These are phyloP conservation scores for Zaprionus kolodkinae DNA, from an alignment of 1,140 invertebrate genomes.

Conservation along the genomic window DNA sequence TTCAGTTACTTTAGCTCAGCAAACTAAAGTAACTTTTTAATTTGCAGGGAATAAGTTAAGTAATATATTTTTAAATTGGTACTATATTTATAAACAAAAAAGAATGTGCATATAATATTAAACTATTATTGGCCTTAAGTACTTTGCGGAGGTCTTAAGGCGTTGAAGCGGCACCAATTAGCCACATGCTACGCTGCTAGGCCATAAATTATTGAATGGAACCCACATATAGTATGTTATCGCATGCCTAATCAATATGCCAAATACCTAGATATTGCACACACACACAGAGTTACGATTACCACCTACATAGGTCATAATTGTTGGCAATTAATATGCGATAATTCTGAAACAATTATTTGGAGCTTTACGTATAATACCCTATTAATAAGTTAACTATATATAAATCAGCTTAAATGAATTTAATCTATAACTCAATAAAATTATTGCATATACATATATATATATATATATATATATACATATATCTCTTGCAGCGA, in stretches of 20 bases:
- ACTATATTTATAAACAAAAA: too few species aligned
- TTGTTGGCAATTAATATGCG: conserved; percentile 28
- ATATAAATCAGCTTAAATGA: not conserved
- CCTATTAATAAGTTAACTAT: too few species aligned
- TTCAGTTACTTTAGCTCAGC: not conserved
- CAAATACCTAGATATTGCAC: conserved; percentile 16
- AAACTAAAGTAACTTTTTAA: not conserved
- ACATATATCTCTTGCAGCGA: not conserved
- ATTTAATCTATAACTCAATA: too few species aligned
- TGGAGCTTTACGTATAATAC: conserved; percentile 7
- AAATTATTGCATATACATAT: too few species aligned
- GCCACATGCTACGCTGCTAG: conserved; percentile 16
- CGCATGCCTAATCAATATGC: conserved; percentile 46
- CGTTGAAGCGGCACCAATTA: conserved; percentile 58
- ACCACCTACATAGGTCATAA: conserved; percentile 31
- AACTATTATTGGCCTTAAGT: not conserved
- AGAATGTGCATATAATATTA: not conserved
- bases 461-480: too few species aligned
- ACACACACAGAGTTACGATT: not conserved
- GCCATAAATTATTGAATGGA: conserved; percentile 26
- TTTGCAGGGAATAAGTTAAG: not conserved
- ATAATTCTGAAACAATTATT: conserved; percentile 12
- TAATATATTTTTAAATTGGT: not conserved
- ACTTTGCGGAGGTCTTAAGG: not conserved
- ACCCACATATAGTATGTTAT: conserved; percentile 28